These are phyloP conservation scores for Natator depressus DNA, from an alignment of 2,113 vertebrate genomes.

Conservation along the genomic window DNA sequence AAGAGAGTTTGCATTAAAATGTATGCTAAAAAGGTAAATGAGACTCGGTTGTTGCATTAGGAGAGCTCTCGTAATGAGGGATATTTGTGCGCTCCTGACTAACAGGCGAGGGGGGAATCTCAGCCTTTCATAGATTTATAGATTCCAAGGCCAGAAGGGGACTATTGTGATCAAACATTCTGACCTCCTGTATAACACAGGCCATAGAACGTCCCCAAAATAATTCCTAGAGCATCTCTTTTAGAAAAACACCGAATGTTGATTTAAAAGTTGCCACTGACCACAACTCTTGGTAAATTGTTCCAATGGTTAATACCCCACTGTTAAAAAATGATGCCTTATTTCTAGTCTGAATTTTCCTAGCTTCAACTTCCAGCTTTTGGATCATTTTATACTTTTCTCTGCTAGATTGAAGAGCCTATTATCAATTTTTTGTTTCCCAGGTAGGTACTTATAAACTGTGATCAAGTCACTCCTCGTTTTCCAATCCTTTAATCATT, in stretches of 20 bases:
- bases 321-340: background rate
- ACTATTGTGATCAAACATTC: background rate
- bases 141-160: background rate
- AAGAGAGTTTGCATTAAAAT: background rate
- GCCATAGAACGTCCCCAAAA: background rate
- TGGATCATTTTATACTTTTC: background rate
- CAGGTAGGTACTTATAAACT: background rate
- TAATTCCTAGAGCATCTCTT: background rate
- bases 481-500: background rate
- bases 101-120: background rate
- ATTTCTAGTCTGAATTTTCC: background rate
- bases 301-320: background rate
- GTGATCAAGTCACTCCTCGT: background rate
- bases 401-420: background rate
- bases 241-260: background rate
- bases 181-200: background rate
- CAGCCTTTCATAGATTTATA: background rate
- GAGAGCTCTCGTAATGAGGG: background rate
- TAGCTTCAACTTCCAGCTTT: background rate
- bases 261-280: background rate
- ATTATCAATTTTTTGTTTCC: background rate
- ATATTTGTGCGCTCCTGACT: background rate
- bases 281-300: background rate
- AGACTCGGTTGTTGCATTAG: rapidly evolving
- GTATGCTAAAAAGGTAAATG: background rate